Percentiles rank a stretch among this genome's conserved stretches.
These are phyloP conservation scores for Euphonia xanthogaster DNA, from an alignment of 2,797 vertebrate genomes.

Conservation along the genomic window DNA sequence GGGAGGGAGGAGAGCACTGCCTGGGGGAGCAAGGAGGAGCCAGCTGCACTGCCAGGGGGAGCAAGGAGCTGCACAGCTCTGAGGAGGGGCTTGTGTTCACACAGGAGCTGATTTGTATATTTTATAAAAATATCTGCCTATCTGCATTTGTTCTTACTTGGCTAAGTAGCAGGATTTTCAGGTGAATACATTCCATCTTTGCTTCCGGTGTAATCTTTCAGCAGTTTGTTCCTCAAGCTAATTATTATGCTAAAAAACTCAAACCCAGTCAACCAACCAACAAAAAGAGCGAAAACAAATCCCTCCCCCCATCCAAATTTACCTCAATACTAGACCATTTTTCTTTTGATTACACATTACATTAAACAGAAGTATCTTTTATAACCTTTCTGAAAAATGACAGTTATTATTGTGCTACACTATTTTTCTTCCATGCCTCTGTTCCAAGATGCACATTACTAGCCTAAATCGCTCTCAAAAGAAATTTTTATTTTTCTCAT, in stretches of 20 bases:
- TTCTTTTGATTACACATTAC: background rate
- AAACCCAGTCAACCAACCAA: background rate
- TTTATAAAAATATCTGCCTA: background rate
- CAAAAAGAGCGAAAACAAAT: background rate
- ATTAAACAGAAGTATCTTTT: background rate
- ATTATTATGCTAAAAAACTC: background rate
- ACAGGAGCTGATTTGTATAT: background rate
- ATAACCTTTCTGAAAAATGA: background rate
- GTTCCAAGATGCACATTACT: background rate
- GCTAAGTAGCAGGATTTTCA: accelerated
- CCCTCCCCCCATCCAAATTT: background rate
- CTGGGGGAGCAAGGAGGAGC: background rate
- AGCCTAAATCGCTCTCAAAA: background rate
- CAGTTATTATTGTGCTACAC: background rate
- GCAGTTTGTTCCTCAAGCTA: background rate
- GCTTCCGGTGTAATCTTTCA: background rate
- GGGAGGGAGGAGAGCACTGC: background rate
- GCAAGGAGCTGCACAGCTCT: background rate
- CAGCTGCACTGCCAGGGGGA: background rate
- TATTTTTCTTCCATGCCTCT: background rate
- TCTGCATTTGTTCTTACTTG: background rate
- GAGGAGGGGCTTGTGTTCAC: background rate
- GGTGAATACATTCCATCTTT: background rate
- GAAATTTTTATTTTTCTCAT: background rate
- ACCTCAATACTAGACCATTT: background rate